Conservation (phyloP, 2,113 vertebrate genomes). For the Porphyrio hochstetteri region DNA sequence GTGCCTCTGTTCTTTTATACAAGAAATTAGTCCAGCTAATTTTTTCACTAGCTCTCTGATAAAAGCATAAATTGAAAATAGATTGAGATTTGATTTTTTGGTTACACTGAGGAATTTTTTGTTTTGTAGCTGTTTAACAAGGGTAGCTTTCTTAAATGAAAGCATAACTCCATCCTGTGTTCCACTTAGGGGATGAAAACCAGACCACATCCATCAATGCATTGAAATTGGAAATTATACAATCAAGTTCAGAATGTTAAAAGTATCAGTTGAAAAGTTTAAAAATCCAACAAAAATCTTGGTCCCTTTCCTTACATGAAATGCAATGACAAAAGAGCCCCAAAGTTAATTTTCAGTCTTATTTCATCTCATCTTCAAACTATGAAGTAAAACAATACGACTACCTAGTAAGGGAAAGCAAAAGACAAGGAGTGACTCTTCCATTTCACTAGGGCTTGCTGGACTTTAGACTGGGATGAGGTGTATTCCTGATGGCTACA, state of each 20-base stretch:
- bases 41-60: not conserved
- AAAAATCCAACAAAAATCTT: not conserved
- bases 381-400: not conserved
- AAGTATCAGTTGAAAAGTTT: not conserved
- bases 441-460: not conserved
- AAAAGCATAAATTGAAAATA: not conserved
- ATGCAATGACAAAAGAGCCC: not conserved
- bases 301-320: not conserved
- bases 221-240: not conserved
- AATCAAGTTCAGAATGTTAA: not conserved
- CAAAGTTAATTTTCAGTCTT: not conserved
- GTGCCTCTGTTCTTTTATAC: not conserved
- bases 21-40: not conserved
- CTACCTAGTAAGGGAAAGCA: not conserved
- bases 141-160: not conserved
- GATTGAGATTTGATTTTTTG: not conserved
- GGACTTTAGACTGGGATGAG: not conserved
- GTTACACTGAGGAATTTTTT: not conserved
- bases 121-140: not conserved
- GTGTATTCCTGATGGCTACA: not conserved
- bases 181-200: not conserved
- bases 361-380: not conserved
- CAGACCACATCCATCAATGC: not conserved
- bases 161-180: not conserved
- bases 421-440: not conserved